phyloP scores from a whole-genome alignment of 2,113 vertebrate genomes.

The Erpornis zantholeuca region DNA sequence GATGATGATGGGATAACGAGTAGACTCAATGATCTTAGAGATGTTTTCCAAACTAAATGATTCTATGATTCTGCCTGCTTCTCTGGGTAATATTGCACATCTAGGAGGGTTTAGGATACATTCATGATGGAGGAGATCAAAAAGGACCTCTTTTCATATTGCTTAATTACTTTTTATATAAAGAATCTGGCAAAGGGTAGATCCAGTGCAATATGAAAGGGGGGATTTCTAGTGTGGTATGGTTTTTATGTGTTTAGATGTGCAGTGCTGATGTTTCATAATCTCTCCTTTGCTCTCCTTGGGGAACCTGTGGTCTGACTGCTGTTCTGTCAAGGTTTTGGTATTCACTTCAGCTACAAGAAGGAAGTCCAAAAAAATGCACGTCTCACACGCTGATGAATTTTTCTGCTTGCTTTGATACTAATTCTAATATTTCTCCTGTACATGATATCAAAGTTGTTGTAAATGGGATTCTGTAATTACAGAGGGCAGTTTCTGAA shows the following conservation, averaged over 20 bases:
- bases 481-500: not conserved
- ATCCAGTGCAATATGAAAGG: not conserved
- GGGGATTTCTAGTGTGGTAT: not conserved
- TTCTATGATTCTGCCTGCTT: not conserved
- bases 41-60: not conserved
- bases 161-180: not conserved
- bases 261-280: not conserved
- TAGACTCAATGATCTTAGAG: not conserved
- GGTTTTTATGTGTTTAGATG: not conserved
- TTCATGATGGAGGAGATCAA: not conserved
- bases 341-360: not conserved
- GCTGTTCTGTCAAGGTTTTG: not conserved
- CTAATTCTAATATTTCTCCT: not conserved
- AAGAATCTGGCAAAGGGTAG: not conserved
- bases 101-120: not conserved
- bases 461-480: not conserved
- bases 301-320: not conserved
- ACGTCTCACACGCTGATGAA: accelerated
- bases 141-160: not conserved
- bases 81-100: not conserved
- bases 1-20: not conserved
- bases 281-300: not conserved
- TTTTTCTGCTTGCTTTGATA: not conserved
- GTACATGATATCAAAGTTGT: not conserved
- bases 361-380: not conserved